These are phyloP conservation scores for Antechinus stuartii DNA, from an alignment of 2,113 vertebrate genomes.

Conservation along the genomic window DNA sequence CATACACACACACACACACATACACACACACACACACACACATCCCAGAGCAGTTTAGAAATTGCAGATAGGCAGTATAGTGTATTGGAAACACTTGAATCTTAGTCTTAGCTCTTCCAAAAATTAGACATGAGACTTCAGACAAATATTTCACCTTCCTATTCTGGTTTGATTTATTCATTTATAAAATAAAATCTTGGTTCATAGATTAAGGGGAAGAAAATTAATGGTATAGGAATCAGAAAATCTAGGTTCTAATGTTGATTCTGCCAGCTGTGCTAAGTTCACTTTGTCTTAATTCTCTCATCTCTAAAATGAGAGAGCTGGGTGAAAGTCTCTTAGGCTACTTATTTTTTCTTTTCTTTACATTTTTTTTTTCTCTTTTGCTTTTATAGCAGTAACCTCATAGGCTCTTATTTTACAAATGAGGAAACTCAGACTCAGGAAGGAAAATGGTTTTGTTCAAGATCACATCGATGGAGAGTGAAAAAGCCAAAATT, in stretches of 20 bases:
- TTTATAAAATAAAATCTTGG: background rate
- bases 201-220: background rate
- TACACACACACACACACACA: too few relatives aligned
- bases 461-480: background rate
- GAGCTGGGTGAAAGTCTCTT: background rate
- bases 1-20: too few relatives aligned
- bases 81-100: background rate
- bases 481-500: background rate
- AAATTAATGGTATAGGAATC: background rate
- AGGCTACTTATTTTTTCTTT: background rate
- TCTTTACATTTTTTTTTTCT: too few relatives aligned
- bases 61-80: background rate
- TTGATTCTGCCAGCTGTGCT: background rate
- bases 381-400: background rate
- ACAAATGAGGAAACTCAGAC: background rate
- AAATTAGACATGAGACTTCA: background rate
- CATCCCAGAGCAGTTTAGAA: background rate
- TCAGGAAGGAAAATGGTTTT: background rate
- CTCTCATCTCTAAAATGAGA: background rate
- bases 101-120: background rate
- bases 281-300: background rate
- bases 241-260: background rate
- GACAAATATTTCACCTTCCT: background rate
- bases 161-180: background rate
- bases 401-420: background rate